Base-by-base conservation (phyloP, 2,797 vertebrate species). In the Threskiornis aethiopicus region DNA sequence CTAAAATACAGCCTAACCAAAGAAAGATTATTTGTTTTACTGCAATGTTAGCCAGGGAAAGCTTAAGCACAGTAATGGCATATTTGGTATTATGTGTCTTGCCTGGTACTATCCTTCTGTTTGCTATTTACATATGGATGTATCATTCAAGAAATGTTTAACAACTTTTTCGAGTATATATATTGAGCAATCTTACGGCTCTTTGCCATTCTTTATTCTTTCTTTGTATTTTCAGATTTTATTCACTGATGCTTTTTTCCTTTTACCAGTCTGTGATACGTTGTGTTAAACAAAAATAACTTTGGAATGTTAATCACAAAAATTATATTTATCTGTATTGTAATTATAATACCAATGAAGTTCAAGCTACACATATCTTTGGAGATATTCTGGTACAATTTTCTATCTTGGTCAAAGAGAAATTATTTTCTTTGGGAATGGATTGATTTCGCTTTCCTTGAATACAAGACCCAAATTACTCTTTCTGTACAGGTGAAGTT, bases 401-500 rank as follows among this genome's bases (percentile, higher is more conserved):
- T 90, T 70, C 18, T 81, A 8, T 54, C 12, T 78, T 86, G 22
- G 4, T 55, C 4, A 3, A 89, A 66, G 6, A 77, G 35, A 59
- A 66, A 11, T 52, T 44, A 16, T 29, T 69, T 81, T 46, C 4
- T 52, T 66, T 52, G 54, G 37, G 15, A 82, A 42, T 31, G 24
- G 9, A 39, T 65, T 5, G 77, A 42, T 55, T 89, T 20, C 15
- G 67, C 24, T 76, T 90, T 65, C 16, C 25, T 87, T 89, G 49
- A 77, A 49, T 64, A 59, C 13, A 65, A 91, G 35, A 76, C 26
- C 57, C 22, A 96, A 42, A 77, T 11, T 0, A 65, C 41, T 96
- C 42, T 91, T 94, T 84, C 42, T 92, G 5, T 97, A 19, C 88
- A 98, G 98, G 97, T 96, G 98, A 98, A 77, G 59, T 96, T 96